Evolutionary conservation across 1,140 invertebrate genomes (phyloP).

Genomic region (Aphaenogaster rudis): DNA sequence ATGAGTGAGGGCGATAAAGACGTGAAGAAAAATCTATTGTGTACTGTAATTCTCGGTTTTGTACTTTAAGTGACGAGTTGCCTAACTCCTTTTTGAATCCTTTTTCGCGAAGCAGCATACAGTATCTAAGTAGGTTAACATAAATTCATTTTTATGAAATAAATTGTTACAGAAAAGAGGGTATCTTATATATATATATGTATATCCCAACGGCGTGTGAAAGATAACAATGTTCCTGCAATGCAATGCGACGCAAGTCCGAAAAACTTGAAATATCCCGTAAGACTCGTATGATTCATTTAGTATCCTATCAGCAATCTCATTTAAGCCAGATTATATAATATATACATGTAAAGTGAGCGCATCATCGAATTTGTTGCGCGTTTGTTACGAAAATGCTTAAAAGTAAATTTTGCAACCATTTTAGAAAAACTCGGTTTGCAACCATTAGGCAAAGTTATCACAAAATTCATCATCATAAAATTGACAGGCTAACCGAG

Average conservation of each 20-base stretch:
- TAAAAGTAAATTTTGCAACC: neutral
- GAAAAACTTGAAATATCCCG: slow-evolving; percentile 45
- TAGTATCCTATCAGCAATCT: neutral
- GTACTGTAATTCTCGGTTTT: slow-evolving; percentile 46
- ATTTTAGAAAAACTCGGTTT: neutral
- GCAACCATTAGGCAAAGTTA: neutral
- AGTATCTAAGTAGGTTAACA: neutral
- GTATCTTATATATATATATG: slow-evolving; percentile 22
- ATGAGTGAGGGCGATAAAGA: neutral
- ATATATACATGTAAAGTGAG: slow-evolving; percentile 17
- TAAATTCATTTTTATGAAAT: slow-evolving; percentile 60
- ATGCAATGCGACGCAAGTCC: neutral
- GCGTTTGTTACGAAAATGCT: neutral
- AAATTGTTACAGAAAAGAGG: neutral
- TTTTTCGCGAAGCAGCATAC: slow-evolving; percentile 23
- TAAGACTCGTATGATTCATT: slow-evolving; percentile 34
- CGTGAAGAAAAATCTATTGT: neutral
- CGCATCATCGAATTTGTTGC: slow-evolving; percentile 21
- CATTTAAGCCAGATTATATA: neutral
- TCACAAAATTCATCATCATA: neutral
- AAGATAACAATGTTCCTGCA: slow-evolving; percentile 36
- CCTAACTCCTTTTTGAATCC: slow-evolving; percentile 1
- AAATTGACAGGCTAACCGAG: neutral
- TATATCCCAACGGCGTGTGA: neutral
- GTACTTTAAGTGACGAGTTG: slow-evolving; percentile 50